Conservation (phyloP, 2,888 invertebrate species). For the Hipparchia sbordonii region DNA sequence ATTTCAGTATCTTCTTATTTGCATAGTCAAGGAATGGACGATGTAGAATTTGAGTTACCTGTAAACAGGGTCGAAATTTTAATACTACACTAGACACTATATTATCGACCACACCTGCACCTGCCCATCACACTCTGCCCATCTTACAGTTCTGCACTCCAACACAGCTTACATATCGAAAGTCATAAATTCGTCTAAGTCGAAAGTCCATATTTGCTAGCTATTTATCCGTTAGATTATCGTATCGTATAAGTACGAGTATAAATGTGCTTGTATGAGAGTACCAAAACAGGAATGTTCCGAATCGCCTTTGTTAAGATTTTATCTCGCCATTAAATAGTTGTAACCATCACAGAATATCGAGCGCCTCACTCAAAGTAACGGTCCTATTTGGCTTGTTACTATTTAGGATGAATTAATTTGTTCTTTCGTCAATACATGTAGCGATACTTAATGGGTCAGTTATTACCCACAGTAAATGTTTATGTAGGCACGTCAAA, state of each 20-base stretch:
- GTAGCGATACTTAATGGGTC: constrained; percentile 12
- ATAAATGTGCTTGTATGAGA: constrained; percentile 65
- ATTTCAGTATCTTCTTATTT: constrained; percentile 76
- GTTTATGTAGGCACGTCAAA: constrained; percentile 5
- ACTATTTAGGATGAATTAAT: constrained; percentile 63
- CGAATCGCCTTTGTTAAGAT: constrained; percentile 82
- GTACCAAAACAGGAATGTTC: constrained; percentile 79
- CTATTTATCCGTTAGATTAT: constrained; percentile 58
- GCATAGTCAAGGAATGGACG: constrained; percentile 79
- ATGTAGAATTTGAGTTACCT: constrained; percentile 63
- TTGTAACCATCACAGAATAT: constrained; percentile 79
- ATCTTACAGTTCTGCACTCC: constrained; percentile 27
- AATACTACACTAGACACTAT: constrained; percentile 60
- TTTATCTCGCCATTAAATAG: constrained; percentile 81
- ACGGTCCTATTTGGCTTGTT: constrained; percentile 64
- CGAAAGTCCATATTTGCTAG: constrained; percentile 57
- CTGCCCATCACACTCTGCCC: constrained; percentile 36
- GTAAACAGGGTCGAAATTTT: constrained; percentile 79
- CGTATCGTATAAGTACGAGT: constrained; percentile 66
- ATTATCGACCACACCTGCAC: constrained; percentile 52
- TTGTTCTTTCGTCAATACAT: constrained; percentile 40
- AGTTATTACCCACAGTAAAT: constrained; percentile 5
- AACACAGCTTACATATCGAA: constrained; percentile 30
- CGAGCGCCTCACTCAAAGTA: constrained; percentile 69
- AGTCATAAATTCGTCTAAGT: constrained; percentile 41